Evolutionary conservation across 1,140 invertebrate genomes (phyloP).

Genomic region (Platorchestia sp.): DNA sequence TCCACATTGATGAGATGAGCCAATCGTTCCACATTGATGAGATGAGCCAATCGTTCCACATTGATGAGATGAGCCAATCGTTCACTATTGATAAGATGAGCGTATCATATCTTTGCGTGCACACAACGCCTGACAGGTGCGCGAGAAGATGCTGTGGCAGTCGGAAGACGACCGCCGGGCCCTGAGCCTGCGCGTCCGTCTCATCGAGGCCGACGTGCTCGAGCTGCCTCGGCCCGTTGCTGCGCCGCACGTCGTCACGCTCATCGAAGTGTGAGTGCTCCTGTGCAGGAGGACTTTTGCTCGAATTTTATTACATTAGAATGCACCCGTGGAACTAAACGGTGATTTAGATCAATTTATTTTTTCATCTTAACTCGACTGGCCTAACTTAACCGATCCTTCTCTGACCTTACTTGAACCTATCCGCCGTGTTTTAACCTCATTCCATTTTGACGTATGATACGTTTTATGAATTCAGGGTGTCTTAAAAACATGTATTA

Average conservation of each 20-base stretch:
- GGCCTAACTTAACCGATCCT: background rate
- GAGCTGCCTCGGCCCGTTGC: background rate
- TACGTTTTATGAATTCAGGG: too few species aligned
- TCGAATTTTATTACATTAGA: too few species aligned
- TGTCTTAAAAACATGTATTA: too few species aligned
- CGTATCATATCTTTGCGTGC: background rate
- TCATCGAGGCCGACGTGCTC: background rate
- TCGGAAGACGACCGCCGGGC: background rate
- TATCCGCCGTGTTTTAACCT: background rate
- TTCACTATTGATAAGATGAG: background rate
- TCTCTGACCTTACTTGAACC: background rate
- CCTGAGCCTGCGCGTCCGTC: background rate
- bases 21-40: too few species aligned
- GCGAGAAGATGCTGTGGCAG: constrained; percentile 44
- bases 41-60: too few species aligned
- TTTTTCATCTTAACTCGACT: too few species aligned
- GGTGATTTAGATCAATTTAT: too few species aligned
- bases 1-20: too few species aligned
- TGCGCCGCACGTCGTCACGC: background rate
- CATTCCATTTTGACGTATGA: background rate
- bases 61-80: too few species aligned
- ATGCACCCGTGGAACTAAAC: too few species aligned
- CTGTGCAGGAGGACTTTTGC: background rate
- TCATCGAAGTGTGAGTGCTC: constrained; percentile 31
- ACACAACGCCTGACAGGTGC: background rate